Evolutionary conservation across 37 sponge, comb jelly and placozoan genomes (phyloP).

Genomic region (Halisarca cf. caerulea): DNA sequence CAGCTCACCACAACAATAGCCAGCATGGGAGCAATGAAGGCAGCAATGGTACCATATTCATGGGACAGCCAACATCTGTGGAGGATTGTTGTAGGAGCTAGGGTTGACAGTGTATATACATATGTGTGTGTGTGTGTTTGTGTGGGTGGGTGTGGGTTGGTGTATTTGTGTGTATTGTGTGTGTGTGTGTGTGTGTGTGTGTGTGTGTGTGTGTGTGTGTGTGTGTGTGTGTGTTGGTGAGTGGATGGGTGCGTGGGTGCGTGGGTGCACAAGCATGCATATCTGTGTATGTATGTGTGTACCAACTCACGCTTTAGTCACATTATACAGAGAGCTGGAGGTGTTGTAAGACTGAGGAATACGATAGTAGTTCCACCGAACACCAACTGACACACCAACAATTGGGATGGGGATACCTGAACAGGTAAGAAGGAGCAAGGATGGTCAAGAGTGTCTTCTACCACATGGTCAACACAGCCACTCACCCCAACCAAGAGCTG

Average conservation of each 20-base stretch:
- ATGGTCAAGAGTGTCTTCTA: too few relatives aligned
- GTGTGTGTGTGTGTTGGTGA: too few relatives aligned
- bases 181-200: too few relatives aligned
- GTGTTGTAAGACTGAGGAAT: neutral
- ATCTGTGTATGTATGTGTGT: too few relatives aligned
- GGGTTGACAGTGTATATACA: too few relatives aligned
- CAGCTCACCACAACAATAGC: constrained; percentile 41
- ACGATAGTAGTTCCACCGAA: neutral
- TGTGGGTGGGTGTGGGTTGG: too few relatives aligned
- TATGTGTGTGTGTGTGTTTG: too few relatives aligned
- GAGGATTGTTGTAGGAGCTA: neutral
- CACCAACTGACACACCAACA: neutral
- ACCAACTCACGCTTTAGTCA: neutral
- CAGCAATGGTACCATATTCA: constrained; percentile 30
- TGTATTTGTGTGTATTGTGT: too few relatives aligned
- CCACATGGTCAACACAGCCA: too few relatives aligned
- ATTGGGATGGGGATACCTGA: constrained; percentile 8
- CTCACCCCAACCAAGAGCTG: constrained; percentile 36
- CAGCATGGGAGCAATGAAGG: constrained; percentile 50
- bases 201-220: too few relatives aligned
- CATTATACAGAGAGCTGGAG: neutral
- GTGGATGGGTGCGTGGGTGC: too few relatives aligned
- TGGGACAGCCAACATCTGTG: constrained; percentile 43
- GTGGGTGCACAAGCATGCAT: too few relatives aligned
- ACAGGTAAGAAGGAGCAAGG: neutral